Evolutionary conservation across 1,140 invertebrate species (phyloP).

Genomic region (Campoletis sonorensis): DNA sequence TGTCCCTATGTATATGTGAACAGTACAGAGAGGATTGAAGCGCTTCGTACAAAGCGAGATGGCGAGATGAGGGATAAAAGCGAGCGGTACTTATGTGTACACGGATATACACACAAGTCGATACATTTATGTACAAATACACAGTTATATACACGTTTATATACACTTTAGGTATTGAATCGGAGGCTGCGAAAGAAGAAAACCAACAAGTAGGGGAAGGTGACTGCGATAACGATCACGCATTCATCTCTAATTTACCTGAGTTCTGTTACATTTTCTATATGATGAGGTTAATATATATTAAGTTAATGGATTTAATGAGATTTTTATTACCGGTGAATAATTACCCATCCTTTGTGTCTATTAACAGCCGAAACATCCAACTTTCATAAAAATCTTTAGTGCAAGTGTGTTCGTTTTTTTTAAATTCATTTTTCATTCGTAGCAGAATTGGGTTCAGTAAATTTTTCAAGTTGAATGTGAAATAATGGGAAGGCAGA

Average conservation of each 20-base stretch:
- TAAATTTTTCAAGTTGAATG: slow-evolving; percentile 28
- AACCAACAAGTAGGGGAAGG: slow-evolving; percentile 10
- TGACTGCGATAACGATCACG: slow-evolving; percentile 28
- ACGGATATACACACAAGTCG: not conserved
- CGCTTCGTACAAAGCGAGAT: slow-evolving; percentile 5
- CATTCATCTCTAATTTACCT: slow-evolving; percentile 20
- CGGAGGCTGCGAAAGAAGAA: not conserved
- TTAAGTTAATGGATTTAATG: not conserved
- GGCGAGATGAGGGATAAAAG: slow-evolving; percentile 34
- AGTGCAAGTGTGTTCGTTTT: not conserved
- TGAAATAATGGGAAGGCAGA: slow-evolving; percentile 1
- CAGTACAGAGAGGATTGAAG: slow-evolving; percentile 33
- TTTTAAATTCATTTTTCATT: not conserved
- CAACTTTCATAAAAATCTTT: not conserved
- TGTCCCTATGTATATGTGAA: not conserved
- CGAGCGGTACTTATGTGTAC: slow-evolving; percentile 41
- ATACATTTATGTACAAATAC: no score
- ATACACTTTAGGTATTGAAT: not conserved
- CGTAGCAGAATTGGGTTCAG: not conserved
- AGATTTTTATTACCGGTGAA: no score
- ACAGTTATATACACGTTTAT: no score
- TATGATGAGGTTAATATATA: not conserved
- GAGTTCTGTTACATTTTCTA: not conserved
- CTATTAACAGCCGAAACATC: no score
- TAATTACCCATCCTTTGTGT: no score